A percentile compares a stretch with the other conserved stretches of the same genome.
phyloP scores from a whole-genome alignment of 2,888 invertebrate species.

The Altica lythri region DNA sequence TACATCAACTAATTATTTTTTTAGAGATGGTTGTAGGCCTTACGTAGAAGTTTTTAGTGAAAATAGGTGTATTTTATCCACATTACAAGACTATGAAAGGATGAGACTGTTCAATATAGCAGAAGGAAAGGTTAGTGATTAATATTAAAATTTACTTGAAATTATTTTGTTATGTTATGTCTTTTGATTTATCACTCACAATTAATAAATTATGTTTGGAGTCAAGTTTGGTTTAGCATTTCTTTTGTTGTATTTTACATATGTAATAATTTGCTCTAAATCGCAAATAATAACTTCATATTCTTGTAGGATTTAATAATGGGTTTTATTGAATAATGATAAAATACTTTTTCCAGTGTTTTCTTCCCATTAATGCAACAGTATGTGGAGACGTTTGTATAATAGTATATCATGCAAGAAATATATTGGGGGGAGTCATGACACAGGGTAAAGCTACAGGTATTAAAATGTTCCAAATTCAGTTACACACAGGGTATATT shows the following conservation, averaged over 20 bases:
- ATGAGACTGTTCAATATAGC: constrained; percentile 75
- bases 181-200: no score
- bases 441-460: constrained; percentile 72
- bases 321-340: constrained; percentile 3
- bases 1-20: no score
- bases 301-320: no score
- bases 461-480: constrained; percentile 84
- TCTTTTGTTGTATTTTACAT: no score
- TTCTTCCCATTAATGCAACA: constrained; percentile 74
- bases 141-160: no score
- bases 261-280: no score
- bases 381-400: constrained; percentile 87
- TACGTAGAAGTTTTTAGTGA: constrained; percentile 91
- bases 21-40: constrained; percentile 89
- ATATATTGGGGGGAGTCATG: constrained; percentile 76
- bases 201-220: no score
- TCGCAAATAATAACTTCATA: no score
- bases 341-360: constrained; percentile 46
- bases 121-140: constrained; percentile 68
- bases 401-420: constrained; percentile 82
- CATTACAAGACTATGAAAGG: constrained; percentile 87
- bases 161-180: no score
- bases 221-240: no score
- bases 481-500: constrained; percentile 89
- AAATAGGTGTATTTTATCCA: constrained; percentile 79